Conservation (phyloP, 2,113 vertebrate species). For the Stercorarius parasiticus region DNA sequence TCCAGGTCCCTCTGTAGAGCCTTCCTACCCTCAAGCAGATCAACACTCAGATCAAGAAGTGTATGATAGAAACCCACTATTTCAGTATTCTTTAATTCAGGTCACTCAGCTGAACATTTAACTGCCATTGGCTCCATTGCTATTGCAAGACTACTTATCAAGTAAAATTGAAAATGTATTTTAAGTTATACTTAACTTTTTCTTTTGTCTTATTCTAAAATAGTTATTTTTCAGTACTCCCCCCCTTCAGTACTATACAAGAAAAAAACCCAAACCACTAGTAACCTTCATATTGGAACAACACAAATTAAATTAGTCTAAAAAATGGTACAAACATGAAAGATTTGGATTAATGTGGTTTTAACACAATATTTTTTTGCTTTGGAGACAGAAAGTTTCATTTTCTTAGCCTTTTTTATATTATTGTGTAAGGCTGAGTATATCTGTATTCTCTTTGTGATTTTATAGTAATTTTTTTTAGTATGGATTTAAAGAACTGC, state of each 20-base stretch:
- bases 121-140: accelerated
- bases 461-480: background rate
- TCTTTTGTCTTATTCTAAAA: background rate
- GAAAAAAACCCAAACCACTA: background rate
- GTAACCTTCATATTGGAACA: background rate
- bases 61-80: background rate
- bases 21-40: too few species aligned
- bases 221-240: background rate
- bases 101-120: background rate
- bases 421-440: background rate
- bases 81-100: background rate
- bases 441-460: background rate
- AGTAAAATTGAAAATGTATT: background rate
- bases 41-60: too few species aligned
- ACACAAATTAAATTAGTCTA: background rate
- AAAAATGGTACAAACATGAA: background rate
- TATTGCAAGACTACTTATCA: background rate
- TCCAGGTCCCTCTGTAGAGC: too few species aligned
- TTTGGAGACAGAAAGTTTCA: background rate
- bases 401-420: background rate
- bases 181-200: background rate
- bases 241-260: background rate
- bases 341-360: background rate
- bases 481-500: background rate
- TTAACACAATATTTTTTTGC: background rate